A percentile compares a stretch with the other conserved stretches of the same genome.
phyloP scores from a whole-genome alignment of 2,113 vertebrate genomes.

The Corythornis vintsioides region DNA sequence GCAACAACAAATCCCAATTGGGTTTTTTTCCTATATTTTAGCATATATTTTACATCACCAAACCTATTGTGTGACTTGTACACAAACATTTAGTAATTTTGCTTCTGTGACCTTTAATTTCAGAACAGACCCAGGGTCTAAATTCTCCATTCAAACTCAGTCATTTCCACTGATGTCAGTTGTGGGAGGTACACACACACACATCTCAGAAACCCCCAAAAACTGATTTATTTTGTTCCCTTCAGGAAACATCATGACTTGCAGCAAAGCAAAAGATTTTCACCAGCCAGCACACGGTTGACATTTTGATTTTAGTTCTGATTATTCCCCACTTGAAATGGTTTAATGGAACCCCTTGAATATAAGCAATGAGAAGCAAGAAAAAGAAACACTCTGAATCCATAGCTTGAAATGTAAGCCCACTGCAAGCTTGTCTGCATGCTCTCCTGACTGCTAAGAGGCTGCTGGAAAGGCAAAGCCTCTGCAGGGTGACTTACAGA shows the following conservation, averaged over 20 bases:
- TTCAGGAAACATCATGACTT: background rate
- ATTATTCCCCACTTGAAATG: background rate
- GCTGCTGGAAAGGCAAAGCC: background rate
- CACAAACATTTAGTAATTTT: background rate
- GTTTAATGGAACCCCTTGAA: background rate
- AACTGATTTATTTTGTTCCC: background rate
- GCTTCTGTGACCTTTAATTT: background rate
- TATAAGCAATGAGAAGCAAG: background rate
- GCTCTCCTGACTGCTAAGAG: background rate
- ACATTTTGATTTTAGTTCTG: background rate
- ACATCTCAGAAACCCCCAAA: background rate
- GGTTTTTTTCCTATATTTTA: background rate
- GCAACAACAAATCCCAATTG: background rate
- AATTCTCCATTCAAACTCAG: background rate
- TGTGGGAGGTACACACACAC: background rate
- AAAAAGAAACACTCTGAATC: background rate
- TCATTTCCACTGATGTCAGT: background rate
- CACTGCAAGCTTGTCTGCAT: background rate
- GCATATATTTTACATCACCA: background rate
- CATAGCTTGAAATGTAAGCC: background rate
- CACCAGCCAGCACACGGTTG: background rate
- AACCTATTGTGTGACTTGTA: background rate
- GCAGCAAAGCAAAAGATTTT: background rate
- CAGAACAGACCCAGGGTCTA: background rate
- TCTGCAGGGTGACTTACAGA: constrained; percentile 78